Conservation (phyloP, 2,113 vertebrate species). For the Mixornis gularis region DNA sequence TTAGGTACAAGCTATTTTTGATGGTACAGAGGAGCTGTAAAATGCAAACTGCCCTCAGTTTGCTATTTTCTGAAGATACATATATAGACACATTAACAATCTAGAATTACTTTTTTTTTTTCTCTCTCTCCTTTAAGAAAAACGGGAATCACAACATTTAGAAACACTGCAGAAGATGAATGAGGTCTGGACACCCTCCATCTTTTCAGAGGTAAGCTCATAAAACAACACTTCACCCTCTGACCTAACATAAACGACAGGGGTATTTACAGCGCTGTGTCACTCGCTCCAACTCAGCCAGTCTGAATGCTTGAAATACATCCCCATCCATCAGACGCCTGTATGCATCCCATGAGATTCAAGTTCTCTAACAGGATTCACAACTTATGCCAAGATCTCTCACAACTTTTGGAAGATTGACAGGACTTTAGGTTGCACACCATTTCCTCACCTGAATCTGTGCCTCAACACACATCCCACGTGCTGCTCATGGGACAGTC, state of each 20-base stretch:
- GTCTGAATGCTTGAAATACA: background rate
- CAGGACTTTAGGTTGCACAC: background rate
- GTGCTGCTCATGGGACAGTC: rapidly evolving
- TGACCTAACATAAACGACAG: background rate
- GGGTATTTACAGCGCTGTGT: background rate
- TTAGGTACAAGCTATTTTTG: background rate
- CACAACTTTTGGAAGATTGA: no score
- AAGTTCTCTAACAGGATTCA: background rate
- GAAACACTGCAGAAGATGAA: background rate
- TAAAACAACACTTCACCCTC: background rate
- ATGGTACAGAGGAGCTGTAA: rapidly evolving
- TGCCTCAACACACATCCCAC: background rate
- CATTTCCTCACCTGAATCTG: background rate
- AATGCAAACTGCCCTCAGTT: background rate
- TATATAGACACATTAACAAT: background rate
- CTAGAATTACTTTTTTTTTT: no score
- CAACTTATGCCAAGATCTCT: background rate
- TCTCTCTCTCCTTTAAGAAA: background rate
- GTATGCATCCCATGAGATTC: background rate
- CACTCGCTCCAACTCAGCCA: background rate
- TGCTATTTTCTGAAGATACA: background rate
- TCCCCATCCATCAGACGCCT: background rate
- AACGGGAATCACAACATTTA: background rate
- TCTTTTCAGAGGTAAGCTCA: background rate
- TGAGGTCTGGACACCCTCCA: background rate